Evolutionary conservation across 2,888 invertebrate species (phyloP).

Genomic region (Acrobasis suavella): DNA sequence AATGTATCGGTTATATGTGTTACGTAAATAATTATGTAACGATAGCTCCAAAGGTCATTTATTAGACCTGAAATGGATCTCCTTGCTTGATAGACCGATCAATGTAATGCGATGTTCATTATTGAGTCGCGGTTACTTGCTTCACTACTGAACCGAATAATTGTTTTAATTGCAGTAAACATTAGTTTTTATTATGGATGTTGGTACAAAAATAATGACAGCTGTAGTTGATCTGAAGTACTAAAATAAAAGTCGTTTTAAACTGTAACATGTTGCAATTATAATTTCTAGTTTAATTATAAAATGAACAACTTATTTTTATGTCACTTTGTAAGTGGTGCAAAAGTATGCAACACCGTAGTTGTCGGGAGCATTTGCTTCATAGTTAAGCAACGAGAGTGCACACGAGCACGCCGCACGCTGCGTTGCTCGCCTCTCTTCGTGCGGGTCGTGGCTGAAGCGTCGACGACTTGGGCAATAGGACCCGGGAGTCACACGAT

Average conservation of each 20-base stretch:
- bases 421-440: constrained; percentile 3
- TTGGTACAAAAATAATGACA: neutral
- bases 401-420: constrained; percentile 9
- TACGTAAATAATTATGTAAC: constrained; percentile 17
- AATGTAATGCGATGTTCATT: neutral
- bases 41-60: constrained; percentile 15
- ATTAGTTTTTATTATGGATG: neutral
- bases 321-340: constrained; percentile 7
- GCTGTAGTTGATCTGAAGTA: neutral
- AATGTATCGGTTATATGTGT: constrained; percentile 15
- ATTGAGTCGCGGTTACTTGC: neutral
- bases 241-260: neutral
- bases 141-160: neutral
- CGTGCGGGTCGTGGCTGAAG: constrained; percentile 23
- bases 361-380: constrained; percentile 16
- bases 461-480: constrained; percentile 22
- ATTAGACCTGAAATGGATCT: constrained; percentile 10
- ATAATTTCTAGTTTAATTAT: neutral
- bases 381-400: constrained; percentile 13
- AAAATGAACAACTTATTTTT: constrained; percentile 1
- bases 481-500: constrained; percentile 18
- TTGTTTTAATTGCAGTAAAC: constrained; percentile 2
- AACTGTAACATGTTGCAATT: neutral
- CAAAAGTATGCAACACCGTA: constrained; percentile 9
- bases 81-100: constrained; percentile 14